Evolutionary conservation across 2,113 vertebrate species (phyloP), one percentile per base, ranked within the genome.

Genomic region (Etheostoma cragini): DNA sequence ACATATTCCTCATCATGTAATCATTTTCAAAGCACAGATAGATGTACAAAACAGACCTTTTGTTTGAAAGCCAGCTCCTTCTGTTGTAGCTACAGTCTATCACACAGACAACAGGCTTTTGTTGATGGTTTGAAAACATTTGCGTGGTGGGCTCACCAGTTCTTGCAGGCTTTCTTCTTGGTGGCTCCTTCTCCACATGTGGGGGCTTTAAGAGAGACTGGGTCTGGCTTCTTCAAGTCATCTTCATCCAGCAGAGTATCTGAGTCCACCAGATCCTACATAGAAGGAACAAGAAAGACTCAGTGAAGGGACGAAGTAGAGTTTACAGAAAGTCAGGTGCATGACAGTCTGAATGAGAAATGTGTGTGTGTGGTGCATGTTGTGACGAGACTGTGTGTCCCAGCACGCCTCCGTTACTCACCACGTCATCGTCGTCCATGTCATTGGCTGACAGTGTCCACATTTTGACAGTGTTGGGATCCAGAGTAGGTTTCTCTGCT

Each of bases 391-490:
- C 33, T 22, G 15, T 15, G 21, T 14, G 54, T 38, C 17, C 1
- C 17, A 42, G 38, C 3, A 42, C 38, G 3, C 38, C 0, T 42
- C 21, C 4, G 19, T 8, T 50, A 90, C 95, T 96, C 92, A 99
- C 98, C 94, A 96, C 91, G 0, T 96, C 95, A 0, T 97, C 96
- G 0, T 99, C 98, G 1, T 97, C 89, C 90, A 98, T 98, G 83
- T 99, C 98, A 1, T 76, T 97, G 79, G 96, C 97, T 16, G 98
- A 98, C 8, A 99, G 95, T 0, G 95, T 98, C 98, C 98, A 99
- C 84, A 97, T 93, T 82, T 95, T 96, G 52, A 95, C 96, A 3
- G 96, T 76, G 6, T 92, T 89, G 53, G 97, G 96, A 86, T 99
- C 97, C 86, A 98, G 93, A 22, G 92, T 85, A 3, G 96, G 95